Conservation (phyloP, 2,113 vertebrate species). For the Crypturellus undulatus region DNA sequence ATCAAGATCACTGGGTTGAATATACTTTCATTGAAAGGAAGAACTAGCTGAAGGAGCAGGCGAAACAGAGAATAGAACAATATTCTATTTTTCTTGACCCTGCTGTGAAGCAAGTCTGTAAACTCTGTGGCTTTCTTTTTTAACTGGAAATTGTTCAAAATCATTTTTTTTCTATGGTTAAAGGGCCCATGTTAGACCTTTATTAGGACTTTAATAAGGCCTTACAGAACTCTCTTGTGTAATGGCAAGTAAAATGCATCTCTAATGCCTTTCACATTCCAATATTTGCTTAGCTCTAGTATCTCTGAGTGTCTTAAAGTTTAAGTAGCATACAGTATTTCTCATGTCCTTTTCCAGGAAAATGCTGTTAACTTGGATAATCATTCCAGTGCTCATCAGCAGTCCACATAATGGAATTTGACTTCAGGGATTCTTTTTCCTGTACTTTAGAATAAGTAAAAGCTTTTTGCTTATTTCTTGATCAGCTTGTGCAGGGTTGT, state of each 20-base stretch:
- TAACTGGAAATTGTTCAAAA: not conserved
- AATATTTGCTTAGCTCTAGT: not conserved
- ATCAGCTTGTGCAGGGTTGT: not conserved
- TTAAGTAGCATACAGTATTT: not conserved
- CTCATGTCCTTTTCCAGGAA: not conserved
- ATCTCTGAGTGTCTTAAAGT: not conserved
- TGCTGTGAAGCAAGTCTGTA: not conserved
- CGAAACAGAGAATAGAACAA: not conserved
- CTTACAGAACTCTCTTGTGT: conserved; percentile 27
- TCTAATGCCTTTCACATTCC: not conserved
- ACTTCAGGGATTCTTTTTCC: not conserved
- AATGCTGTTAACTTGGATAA: fast-evolving
- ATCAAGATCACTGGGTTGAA: not conserved
- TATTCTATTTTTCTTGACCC: not conserved
- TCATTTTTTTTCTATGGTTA: not conserved
- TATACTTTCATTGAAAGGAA: not conserved
- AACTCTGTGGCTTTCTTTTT: not conserved
- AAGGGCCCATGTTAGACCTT: not conserved
- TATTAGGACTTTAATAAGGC: not conserved
- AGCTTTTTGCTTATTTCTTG: not conserved
- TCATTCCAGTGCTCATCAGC: not conserved
- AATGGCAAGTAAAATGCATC: not conserved
- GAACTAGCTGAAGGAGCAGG: not conserved
- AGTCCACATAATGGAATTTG: not conserved
- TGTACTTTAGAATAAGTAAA: not conserved